Base-by-base conservation (phyloP, 2,888 invertebrate genomes). In the Phalera bucephala region DNA sequence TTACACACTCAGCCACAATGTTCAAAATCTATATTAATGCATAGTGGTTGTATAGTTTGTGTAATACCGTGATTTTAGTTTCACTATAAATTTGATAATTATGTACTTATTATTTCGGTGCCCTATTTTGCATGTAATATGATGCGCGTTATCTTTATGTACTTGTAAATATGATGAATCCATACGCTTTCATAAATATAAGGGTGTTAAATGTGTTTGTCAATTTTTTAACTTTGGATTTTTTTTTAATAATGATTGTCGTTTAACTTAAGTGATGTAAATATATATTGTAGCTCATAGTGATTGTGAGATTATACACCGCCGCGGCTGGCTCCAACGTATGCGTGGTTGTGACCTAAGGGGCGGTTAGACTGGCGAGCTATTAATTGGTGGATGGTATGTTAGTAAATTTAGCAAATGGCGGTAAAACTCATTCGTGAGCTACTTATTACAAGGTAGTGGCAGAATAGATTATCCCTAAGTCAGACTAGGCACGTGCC, bases 131-230 rank as follows among this genome's bases (percentile, higher is more conserved):
- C 82, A 75, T 83, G 78, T 81, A 81, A 80, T 61, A 76, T 72
- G 73, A 72, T 66, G 73, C 69, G 76, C 71, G 59, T 72, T 82
- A 74, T 71, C 59, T 72, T 64, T 70, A 69, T 65, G 67, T 80
- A 80, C 69, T 64, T 87, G 85, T 88, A 88, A 80, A 88, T 87
- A 88, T 52, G 65, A 87, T 76, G 88, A 88, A 89, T 88, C 89
- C 85, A 87, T 87, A 86, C 88, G 88, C 88, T 89, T 89, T 88
- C 79, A 73, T 87, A 86, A 84, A 30, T 74, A 72, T 87, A 88
- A 87, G 88, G 72, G 84, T 84, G 82, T 84, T 86, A 75, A 17
- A 83, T 84, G 85, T 87, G 86, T 89, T 86, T 87, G 82, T 87
- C 84, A 74, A 78, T 81, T 87, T 86, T 80, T 81, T 76, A 78